These are phyloP conservation scores for Troides oblongomaculatus DNA, from an alignment of 2,888 invertebrate species.

Conservation along the genomic window DNA sequence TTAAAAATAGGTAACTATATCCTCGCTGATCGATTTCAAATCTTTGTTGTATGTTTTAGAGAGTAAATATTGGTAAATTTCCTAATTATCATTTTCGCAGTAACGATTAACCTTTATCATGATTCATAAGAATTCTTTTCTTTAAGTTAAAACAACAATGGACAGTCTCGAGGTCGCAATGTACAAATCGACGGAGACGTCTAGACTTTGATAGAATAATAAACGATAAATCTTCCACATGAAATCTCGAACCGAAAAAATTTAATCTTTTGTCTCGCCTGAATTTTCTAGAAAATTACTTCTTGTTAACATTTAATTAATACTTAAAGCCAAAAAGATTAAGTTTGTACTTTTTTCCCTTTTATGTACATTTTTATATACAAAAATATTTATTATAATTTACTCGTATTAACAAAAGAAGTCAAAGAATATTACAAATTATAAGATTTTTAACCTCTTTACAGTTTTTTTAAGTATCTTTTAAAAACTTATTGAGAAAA, in stretches of 20 bases:
- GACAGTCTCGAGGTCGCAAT: background rate
- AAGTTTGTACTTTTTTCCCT: no score
- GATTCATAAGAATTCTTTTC: background rate
- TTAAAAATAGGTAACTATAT: background rate
- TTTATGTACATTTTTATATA: no score
- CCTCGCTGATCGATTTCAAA: background rate
- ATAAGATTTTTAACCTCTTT: no score
- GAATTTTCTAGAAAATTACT: no score
- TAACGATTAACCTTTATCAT: background rate
- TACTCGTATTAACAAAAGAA: no score
- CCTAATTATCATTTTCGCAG: background rate
- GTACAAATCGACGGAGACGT: background rate
- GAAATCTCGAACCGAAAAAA: background rate
- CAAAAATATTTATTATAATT: no score
- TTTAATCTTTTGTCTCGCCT: no score
- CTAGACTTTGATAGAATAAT: background rate
- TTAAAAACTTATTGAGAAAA: background rate
- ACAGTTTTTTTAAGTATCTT: background rate
- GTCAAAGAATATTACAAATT: no score
- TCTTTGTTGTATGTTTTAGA: background rate
- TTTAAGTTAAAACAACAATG: background rate
- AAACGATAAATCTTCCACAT: background rate
- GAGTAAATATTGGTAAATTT: background rate
- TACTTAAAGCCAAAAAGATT: no score
- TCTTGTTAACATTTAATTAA: no score